phyloP scores from a whole-genome alignment of 2,113 vertebrate genomes.

The Nothobranchius furzeri region DNA sequence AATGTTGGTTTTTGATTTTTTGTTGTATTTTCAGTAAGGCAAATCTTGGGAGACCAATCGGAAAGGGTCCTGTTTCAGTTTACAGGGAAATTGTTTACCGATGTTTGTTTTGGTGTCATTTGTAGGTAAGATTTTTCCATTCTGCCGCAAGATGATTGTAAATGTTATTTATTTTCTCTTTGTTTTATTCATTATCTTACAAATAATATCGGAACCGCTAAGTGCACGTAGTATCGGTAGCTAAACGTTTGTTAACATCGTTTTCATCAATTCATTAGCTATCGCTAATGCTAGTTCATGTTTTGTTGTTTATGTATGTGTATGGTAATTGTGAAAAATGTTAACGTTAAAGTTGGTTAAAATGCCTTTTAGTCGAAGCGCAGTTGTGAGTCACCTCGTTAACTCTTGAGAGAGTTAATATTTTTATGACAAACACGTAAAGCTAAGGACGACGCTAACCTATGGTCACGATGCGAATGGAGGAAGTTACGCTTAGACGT shows the following conservation, averaged over 20 bases:
- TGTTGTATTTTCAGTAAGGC: slow-evolving; percentile 53
- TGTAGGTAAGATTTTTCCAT: slow-evolving; percentile 62
- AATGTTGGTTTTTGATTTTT: background rate
- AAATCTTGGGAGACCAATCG: background rate
- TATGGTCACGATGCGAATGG: background rate
- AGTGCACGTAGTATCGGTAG: background rate
- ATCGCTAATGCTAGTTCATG: slow-evolving; percentile 20
- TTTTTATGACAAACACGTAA: background rate
- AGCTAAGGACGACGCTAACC: slow-evolving; percentile 38
- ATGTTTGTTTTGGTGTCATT: slow-evolving; percentile 74
- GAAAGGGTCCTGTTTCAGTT: slow-evolving; percentile 56
- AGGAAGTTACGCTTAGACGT: background rate
- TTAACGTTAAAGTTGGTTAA: background rate
- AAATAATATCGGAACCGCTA: fast-evolving
- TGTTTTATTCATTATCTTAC: fast-evolving
- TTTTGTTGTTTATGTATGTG: background rate
- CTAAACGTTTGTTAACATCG: slow-evolving; percentile 53
- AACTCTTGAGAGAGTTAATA: too few species aligned
- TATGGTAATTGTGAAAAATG: background rate
- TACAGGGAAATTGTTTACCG: slow-evolving; percentile 63
- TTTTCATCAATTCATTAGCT: slow-evolving; percentile 24
- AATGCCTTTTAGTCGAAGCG: fast-evolving
- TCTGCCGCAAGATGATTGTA: background rate
- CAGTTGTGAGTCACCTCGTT: fast-evolving
- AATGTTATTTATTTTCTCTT: fast-evolving